These are phyloP conservation scores for Girardinichthys multiradiatus DNA, from an alignment of 2,113 vertebrate species.

Conservation along the genomic window DNA sequence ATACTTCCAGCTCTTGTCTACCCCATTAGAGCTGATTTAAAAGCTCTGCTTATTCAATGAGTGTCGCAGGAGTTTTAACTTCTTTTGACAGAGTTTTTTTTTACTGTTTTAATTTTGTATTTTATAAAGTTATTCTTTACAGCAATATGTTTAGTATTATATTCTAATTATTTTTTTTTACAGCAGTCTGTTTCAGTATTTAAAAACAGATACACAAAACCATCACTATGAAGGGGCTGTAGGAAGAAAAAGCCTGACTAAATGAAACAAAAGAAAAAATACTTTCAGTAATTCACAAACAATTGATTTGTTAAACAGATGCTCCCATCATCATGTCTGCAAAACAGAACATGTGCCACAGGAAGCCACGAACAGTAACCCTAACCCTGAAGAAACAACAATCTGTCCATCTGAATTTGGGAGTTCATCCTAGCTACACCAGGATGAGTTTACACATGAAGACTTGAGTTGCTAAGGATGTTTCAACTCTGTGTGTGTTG, in stretches of 20 bases:
- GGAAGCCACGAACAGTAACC: constrained; percentile 5
- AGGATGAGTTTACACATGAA: not conserved
- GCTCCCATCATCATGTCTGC: not conserved
- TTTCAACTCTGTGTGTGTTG: constrained; percentile 12
- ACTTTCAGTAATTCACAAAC: not conserved
- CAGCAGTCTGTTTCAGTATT: not conserved
- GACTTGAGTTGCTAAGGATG: not conserved
- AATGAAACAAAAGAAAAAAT: not conserved
- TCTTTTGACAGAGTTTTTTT: too few relatives aligned
- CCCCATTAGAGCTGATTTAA: not conserved
- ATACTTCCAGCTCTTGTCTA: not conserved
- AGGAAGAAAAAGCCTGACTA: not conserved
- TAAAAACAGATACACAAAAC: not conserved
- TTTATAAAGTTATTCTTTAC: not conserved
- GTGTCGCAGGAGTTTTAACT: too few relatives aligned
- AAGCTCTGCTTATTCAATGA: too few relatives aligned
- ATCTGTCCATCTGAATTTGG: not conserved
- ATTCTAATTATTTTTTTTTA: not conserved
- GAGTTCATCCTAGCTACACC: not conserved
- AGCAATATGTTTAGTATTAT: not conserved
- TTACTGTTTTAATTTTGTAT: too few relatives aligned
- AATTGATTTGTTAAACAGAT: not conserved
- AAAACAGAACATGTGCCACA: constrained; percentile 8
- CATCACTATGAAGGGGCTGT: not conserved
- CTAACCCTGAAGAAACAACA: not conserved